phyloP scores from a whole-genome alignment of 2,113 vertebrate genomes.

The Dicrurus megarhynchus region DNA sequence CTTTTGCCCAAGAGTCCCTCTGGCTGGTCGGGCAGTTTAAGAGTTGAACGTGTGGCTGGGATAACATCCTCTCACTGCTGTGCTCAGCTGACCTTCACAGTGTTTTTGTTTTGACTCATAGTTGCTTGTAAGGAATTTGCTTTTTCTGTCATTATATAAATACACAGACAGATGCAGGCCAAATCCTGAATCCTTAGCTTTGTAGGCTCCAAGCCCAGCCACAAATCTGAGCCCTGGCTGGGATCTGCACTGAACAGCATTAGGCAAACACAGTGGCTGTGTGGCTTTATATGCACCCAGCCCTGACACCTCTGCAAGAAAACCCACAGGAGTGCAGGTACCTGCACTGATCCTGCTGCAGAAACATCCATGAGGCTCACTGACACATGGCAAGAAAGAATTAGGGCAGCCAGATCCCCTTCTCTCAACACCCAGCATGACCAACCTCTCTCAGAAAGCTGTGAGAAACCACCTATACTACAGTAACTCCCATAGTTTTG shows the following conservation, averaged over 20 bases:
- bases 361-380: not conserved
- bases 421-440: not conserved
- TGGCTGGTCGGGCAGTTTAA: not conserved
- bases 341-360: not conserved
- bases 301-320: not conserved
- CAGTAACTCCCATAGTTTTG: not conserved
- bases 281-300: fast-evolving
- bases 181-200: not conserved
- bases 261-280: not conserved
- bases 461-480: not conserved
- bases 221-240: not conserved
- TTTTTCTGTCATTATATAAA: slow-evolving; percentile 38
- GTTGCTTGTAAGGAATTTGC: slow-evolving; percentile 43
- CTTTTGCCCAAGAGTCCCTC: not conserved
- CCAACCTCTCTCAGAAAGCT: not conserved
- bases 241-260: not conserved
- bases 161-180: not conserved
- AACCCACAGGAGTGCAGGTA: not conserved
- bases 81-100: slow-evolving; percentile 41
- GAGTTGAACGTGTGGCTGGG: not conserved
- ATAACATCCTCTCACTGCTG: slow-evolving; percentile 21
- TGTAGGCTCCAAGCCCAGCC: slow-evolving; percentile 5
- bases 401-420: not conserved
- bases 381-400: not conserved
- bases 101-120: slow-evolving; percentile 62